Conservation (phyloP, 2,888 invertebrate species). For the Amitus sp. region DNA sequence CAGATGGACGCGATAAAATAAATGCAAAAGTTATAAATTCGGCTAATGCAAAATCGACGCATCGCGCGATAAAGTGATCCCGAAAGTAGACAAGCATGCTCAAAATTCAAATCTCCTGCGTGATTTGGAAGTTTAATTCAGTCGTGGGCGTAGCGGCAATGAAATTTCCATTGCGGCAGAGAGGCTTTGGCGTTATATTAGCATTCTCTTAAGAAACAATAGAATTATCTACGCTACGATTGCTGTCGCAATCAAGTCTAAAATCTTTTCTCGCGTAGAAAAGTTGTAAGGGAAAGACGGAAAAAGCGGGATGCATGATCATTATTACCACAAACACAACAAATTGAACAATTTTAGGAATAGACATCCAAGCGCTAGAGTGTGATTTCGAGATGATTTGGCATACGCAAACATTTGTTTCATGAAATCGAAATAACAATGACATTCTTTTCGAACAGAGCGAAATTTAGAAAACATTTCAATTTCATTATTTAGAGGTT, state of each 20-base stretch:
- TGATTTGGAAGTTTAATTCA: slow-evolving; percentile 12
- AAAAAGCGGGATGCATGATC: neutral
- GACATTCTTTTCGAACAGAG: too few species aligned
- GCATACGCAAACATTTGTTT: too few species aligned
- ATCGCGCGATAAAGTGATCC: slow-evolving; percentile 3
- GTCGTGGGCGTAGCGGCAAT: slow-evolving; percentile 8
- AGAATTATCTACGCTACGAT: slow-evolving; percentile 1
- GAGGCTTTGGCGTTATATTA: slow-evolving; percentile 3
- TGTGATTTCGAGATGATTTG: too few species aligned
- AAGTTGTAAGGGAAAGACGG: neutral
- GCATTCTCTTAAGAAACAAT: slow-evolving; percentile 13
- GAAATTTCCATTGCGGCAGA: slow-evolving; percentile 6
- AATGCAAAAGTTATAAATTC: neutral
- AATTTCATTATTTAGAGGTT: too few species aligned
- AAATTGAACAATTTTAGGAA: too few species aligned
- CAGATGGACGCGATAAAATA: neutral
- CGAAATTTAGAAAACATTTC: too few species aligned
- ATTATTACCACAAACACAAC: neutral
- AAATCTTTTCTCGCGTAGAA: slow-evolving; percentile 1
- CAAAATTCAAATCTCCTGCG: slow-evolving; percentile 10
- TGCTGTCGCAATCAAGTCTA: slow-evolving; percentile 8
- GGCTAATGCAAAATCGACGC: slow-evolving; percentile 5
- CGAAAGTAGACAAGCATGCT: slow-evolving; percentile 9
- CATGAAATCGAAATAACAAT: too few species aligned
- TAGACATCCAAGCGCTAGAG: too few species aligned